Conservation (phyloP, 2,888 invertebrate genomes). For the Pristionchus exspectatus region DNA sequence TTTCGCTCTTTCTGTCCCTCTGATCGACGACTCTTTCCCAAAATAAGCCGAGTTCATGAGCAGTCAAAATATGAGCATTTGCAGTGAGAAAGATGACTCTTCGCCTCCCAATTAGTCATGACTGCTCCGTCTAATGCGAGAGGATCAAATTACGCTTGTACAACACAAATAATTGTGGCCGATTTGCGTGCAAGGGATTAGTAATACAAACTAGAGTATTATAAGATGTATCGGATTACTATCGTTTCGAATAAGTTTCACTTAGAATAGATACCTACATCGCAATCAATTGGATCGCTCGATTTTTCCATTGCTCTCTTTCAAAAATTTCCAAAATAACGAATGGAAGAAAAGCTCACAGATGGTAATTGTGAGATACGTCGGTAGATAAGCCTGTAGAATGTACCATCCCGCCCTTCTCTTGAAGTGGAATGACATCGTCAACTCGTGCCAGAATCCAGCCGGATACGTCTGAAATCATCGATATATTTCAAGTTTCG, state of each 20-base stretch:
- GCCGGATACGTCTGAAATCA: constrained; percentile 75
- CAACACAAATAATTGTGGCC: background rate
- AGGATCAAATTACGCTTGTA: background rate
- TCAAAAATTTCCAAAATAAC: background rate
- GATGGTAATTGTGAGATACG: constrained; percentile 78
- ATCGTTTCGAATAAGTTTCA: background rate
- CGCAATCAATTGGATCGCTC: background rate
- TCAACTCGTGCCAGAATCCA: constrained; percentile 78
- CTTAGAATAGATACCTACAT: background rate
- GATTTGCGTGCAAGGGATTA: background rate
- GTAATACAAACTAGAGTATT: background rate
- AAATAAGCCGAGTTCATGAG: background rate
- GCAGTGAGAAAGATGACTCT: background rate
- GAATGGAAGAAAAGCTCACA: constrained; percentile 67
- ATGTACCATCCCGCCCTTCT: constrained; percentile 78
- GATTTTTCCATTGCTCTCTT: background rate
- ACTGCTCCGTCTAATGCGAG: background rate
- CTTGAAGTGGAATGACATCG: constrained; percentile 78
- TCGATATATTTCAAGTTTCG: background rate
- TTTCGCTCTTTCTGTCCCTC: background rate
- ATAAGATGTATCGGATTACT: too few relatives aligned
- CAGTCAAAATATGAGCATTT: background rate
- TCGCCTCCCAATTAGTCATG: background rate
- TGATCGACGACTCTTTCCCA: background rate
- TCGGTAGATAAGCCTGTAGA: constrained; percentile 78